A percentile compares a stretch with the other conserved stretches of the same genome.
phyloP scores from a whole-genome alignment of 1,140 invertebrate species.

The Ridgeia piscesae region DNA sequence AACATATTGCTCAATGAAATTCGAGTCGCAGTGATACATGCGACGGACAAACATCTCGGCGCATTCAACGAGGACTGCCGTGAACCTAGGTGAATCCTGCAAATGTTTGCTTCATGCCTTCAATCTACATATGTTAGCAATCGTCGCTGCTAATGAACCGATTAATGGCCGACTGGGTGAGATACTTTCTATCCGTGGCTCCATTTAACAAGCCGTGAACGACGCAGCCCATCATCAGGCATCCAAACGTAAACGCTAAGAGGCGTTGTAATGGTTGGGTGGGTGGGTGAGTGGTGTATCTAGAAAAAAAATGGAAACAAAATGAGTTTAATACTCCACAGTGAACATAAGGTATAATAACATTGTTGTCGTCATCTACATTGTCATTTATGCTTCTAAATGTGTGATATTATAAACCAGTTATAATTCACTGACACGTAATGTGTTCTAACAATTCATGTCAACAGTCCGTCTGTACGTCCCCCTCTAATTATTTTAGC shows the following conservation, averaged over 20 bases:
- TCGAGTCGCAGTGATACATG: neutral
- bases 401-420: no score
- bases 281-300: no score
- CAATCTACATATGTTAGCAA: neutral
- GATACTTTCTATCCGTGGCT: neutral
- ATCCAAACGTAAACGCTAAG: neutral
- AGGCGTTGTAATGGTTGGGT: neutral
- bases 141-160: neutral
- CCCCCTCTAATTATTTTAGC: no score
- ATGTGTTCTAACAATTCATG: no score
- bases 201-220: neutral
- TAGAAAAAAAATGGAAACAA: no score
- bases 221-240: neutral
- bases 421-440: no score
- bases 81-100: neutral
- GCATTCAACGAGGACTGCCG: neutral
- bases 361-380: no score
- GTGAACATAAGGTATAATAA: no score
- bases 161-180: neutral
- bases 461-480: no score
- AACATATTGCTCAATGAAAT: neutral
- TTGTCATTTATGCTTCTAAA: no score
- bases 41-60: neutral
- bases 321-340: no score
- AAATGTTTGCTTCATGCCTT: neutral